Conservation (phyloP, 2,888 invertebrate species). For the Leptinotarsa rubiginosa region DNA sequence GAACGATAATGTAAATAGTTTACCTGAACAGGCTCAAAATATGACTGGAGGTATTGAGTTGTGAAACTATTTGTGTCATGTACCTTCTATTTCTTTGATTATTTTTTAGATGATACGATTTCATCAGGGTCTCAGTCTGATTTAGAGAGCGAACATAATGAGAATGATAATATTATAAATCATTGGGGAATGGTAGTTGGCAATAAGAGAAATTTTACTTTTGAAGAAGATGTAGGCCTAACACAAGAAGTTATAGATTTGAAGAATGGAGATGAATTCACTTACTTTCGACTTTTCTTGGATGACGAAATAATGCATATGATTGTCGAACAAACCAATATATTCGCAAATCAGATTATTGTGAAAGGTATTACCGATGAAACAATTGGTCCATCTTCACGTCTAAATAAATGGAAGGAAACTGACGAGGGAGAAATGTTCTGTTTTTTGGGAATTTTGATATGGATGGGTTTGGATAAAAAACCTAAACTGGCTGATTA, state of each 20-base stretch:
- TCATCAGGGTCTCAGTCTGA: constrained; percentile 8
- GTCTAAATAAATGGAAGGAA: constrained; percentile 21
- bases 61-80: neutral
- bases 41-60: constrained; percentile 9
- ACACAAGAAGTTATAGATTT: constrained; percentile 10
- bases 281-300: constrained; percentile 4
- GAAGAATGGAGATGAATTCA: constrained; percentile 10
- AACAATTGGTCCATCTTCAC: constrained; percentile 32
- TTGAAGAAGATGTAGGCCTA: constrained; percentile 21
- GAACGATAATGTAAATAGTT: constrained; percentile 3
- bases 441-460: constrained; percentile 34
- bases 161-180: constrained; percentile 3
- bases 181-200: constrained; percentile 17
- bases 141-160: constrained; percentile 2
- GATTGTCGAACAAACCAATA: constrained; percentile 29
- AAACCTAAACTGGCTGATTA: constrained; percentile 31
- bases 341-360: constrained; percentile 24
- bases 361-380: constrained; percentile 29
- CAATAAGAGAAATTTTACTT: constrained; percentile 15
- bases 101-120: neutral
- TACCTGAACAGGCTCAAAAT: neutral
- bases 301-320: constrained; percentile 3
- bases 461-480: constrained; percentile 39
- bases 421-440: constrained; percentile 24
- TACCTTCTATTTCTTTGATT: constrained; percentile 1